Conservation (phyloP, 2,888 invertebrate species). For the Meta bourneti region DNA sequence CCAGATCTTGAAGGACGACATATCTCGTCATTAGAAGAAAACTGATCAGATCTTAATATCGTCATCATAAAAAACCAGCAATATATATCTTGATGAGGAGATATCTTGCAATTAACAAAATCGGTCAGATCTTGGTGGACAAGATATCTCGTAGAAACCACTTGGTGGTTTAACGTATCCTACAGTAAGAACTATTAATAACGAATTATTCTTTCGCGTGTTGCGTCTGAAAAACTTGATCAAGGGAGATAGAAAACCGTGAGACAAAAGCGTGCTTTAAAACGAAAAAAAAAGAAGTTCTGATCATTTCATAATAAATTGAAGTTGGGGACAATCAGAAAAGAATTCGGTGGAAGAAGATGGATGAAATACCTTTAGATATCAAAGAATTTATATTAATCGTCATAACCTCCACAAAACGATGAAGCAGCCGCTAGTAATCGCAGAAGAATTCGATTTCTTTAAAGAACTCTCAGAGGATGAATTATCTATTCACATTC, state of each 20-base stretch:
- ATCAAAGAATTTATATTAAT: constrained; percentile 20
- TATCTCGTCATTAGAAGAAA: too few species aligned
- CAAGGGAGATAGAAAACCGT: not conserved
- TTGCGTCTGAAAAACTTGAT: not conserved
- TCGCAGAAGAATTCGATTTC: not conserved
- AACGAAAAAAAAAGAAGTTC: not conserved
- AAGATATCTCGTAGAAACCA: too few species aligned
- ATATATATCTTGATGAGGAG: too few species aligned
- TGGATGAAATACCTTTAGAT: constrained; percentile 9
- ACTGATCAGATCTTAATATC: too few species aligned
- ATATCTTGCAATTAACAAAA: too few species aligned
- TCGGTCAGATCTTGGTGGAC: too few species aligned
- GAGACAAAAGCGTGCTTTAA: not conserved
- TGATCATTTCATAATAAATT: constrained; percentile 13
- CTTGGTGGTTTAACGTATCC: too few species aligned
- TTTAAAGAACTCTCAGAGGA: not conserved
- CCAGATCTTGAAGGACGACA: too few species aligned
- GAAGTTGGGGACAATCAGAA: not conserved
- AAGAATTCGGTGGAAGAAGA: constrained; percentile 1
- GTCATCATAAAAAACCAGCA: too few species aligned
- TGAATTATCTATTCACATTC: not conserved
- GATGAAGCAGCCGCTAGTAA: not conserved
- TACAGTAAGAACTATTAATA: not conserved
- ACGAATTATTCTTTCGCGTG: constrained; percentile 1
- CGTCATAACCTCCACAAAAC: not conserved